Base-by-base conservation (phyloP, 2,888 invertebrate species). In the Perithous albicinctus region DNA sequence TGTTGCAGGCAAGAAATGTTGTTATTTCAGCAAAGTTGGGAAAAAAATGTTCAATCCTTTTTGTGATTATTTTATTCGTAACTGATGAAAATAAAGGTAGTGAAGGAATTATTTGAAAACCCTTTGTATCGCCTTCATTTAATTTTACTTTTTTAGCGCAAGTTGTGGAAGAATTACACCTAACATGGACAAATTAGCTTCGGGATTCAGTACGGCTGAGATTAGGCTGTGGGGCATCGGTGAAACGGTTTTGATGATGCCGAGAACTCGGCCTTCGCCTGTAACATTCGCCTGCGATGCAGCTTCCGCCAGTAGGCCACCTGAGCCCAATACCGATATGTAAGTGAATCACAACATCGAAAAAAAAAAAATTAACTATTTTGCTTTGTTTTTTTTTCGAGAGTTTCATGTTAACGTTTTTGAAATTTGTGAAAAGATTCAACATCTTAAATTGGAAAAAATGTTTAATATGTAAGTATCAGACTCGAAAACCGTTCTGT, bases 141-240 rank as follows among this genome's bases (percentile, higher is more conserved):
- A 51, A 51, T 20, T 81, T 69, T 66, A 3, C 64, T 78, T 81
- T 93, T 92, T 56, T 90, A 95, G 95, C 86, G 94, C 96, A 61
- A 94, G 95, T 79, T 95, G 95, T 89, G 95, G 94, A 20, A 94
- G 93, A 88, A 94, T 96, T 15, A 95, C 95, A 67, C 91, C 94
- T 4, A 94, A 94, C 85, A 95, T 95, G 86, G 95, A 95, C 82
- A 93, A 95, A 85, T 90, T 97, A 81, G 95, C 95, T 61, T 95
- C 95, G 51, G 97, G 97, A 26, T 96, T 96, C 88, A 94, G 94
- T 84, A 95, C 96, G 88, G 95, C 96, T 0, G 95, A 94, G 87
- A 94, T 97, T 78, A 94, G 95, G 85, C 89, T 97, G 20, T 96
- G 96, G 95, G 95, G 95, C 83, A 93, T 95, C 38, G 94, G 94